Evolutionary conservation across 2,888 invertebrate genomes (phyloP).

Genomic region (Nebria brevicollis): DNA sequence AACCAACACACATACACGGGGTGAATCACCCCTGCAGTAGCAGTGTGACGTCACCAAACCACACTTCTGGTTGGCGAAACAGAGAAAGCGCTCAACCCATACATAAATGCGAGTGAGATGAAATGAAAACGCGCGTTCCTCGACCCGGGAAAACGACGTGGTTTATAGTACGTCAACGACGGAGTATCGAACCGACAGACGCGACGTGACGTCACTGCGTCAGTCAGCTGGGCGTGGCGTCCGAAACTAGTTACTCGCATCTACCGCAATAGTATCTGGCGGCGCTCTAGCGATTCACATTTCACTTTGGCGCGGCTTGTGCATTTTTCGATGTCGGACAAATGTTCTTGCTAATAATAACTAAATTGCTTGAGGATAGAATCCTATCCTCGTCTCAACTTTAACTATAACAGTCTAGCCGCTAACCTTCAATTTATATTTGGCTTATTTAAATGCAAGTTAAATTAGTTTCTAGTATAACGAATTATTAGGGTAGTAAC

Average conservation of each 20-base stretch:
- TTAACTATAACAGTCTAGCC: not conserved
- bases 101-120: not conserved
- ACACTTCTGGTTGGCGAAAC: not conserved
- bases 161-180: constrained; percentile 51
- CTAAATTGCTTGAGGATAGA: not conserved
- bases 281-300: not conserved
- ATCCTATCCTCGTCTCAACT: not conserved
- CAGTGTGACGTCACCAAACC: constrained; percentile 22
- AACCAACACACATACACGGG: constrained; percentile 44
- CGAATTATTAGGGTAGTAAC: too few species aligned
- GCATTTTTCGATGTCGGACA: not conserved
- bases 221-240: constrained; percentile 62
- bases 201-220: constrained; percentile 61
- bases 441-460: too few species aligned
- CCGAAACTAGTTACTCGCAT: constrained; percentile 11
- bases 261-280: not conserved
- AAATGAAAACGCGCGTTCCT: constrained; percentile 14
- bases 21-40: constrained; percentile 49
- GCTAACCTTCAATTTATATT: too few species aligned
- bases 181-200: constrained; percentile 59
- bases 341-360: not conserved
- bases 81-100: not conserved
- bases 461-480: too few species aligned
- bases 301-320: not conserved
- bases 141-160: constrained; percentile 14